These are phyloP conservation scores for Omphaloscelis lunosa DNA, from an alignment of 2,888 invertebrate species.

Conservation along the genomic window DNA sequence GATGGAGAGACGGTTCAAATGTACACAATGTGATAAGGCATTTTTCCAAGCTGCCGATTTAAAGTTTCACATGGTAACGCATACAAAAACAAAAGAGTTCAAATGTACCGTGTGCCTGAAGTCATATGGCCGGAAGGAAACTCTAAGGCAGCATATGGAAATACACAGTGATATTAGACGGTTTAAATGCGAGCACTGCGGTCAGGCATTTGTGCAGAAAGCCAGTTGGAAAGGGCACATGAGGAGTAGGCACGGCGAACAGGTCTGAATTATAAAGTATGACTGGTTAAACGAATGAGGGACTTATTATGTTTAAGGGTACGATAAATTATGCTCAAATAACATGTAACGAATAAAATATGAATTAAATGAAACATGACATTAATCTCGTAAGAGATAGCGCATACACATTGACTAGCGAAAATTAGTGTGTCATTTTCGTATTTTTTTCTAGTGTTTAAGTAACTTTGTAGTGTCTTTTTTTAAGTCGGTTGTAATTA, in stretches of 20 bases:
- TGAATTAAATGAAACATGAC: too few species aligned
- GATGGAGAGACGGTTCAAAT: constrained; percentile 64
- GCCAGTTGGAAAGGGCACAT: constrained; percentile 72
- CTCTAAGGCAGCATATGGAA: constrained; percentile 71
- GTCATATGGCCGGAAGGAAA: constrained; percentile 67
- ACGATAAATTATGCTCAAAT: too few species aligned
- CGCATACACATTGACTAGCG: too few species aligned
- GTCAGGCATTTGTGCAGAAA: constrained; percentile 70
- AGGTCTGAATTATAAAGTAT: neutral
- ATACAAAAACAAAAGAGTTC: constrained; percentile 73
- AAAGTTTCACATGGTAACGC: constrained; percentile 75
- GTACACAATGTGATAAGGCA: constrained; percentile 54
- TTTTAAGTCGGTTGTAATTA: too few species aligned
- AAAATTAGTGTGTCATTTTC: too few species aligned
- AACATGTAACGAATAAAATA: too few species aligned
- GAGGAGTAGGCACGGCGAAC: constrained; percentile 62
- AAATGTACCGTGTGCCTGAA: constrained; percentile 81
- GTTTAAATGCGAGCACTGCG: constrained; percentile 70
- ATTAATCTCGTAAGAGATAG: too few species aligned
- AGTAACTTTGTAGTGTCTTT: too few species aligned
- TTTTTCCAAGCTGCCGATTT: constrained; percentile 67
- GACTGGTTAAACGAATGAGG: too few species aligned
- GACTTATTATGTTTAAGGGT: too few species aligned
- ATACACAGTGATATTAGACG: constrained; percentile 72
- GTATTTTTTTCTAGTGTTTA: too few species aligned